Base-by-base conservation (phyloP, 2,888 invertebrate genomes). In the Elgonia sp. region DNA sequence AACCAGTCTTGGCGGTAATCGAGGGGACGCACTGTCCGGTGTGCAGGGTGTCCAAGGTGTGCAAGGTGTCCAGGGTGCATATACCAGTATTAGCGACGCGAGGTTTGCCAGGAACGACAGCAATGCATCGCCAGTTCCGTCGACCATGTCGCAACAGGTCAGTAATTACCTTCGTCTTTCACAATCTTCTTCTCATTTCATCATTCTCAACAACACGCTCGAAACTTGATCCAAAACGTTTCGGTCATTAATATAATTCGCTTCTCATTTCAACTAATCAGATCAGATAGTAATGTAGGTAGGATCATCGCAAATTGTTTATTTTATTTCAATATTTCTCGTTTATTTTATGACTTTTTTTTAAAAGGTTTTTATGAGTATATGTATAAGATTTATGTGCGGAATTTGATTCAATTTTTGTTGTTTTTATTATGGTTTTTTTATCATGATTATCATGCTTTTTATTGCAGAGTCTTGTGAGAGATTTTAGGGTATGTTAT, bases 71-170 rank as follows among this genome's bases (percentile, higher is more conserved):
- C 94, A 94, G 83, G 94, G 94, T 90, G 96, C 96, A 83, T 97
- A 97, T 95, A 96, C 96, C 91, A 95, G 95, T 93, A 96, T 97
- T 95, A 96, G 96, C 92, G 97, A 97, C 94, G 96, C 96, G 87
- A 95, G 97, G 92, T 97, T 96, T 94, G 95, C 97, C 88, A 96
- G 97, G 93, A 96, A 97, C 91, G 97, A 97, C 94, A 97, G 97
- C 95, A 97, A 97, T 94, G 97, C 97, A 92, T 97, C 97, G 90
- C 97, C 97, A 67, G 97, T 97, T 91, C 97, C 97, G 82, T 97
- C 97, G 90, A 97, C 97, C 91, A 95, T 97, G 94, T 96, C 97
- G 73, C 97, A 97, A 94, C 97, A 97, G 95, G 95, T 95, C 89
- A 92, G 92, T 89, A 29, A 29, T 14, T 60, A 86, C 16, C 75